Evolutionary conservation across 1,140 invertebrate genomes (phyloP).

Genomic region (Halesus radiatus): DNA sequence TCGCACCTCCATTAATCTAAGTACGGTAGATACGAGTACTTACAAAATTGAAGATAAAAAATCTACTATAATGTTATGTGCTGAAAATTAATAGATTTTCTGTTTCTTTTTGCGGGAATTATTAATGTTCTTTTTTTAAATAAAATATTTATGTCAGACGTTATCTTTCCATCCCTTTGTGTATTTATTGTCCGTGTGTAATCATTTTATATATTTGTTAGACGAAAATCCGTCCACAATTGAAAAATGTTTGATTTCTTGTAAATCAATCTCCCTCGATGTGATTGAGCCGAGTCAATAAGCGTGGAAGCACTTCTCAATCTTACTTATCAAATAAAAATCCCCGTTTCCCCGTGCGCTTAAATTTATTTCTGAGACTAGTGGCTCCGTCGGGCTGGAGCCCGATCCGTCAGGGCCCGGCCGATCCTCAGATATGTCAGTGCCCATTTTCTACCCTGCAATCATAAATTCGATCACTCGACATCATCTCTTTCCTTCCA

Average conservation of each 20-base stretch:
- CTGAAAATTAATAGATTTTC: no score
- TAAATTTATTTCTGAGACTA: slow-evolving; percentile 33
- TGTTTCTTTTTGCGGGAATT: no score
- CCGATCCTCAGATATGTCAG: slow-evolving; percentile 27
- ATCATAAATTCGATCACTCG: slow-evolving; percentile 39
- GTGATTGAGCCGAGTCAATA: slow-evolving; percentile 36
- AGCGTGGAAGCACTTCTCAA: slow-evolving; percentile 22
- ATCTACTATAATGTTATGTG: no score
- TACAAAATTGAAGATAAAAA: no score
- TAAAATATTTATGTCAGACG: no score
- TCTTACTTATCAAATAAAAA: slow-evolving; percentile 38
- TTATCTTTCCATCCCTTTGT: no score
- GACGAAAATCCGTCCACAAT: slow-evolving; percentile 22
- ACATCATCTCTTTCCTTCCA: background rate
- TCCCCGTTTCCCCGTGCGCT: slow-evolving; percentile 19
- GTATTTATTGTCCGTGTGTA: no score
- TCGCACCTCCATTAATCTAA: no score
- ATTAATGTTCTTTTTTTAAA: no score
- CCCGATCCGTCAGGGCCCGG: slow-evolving; percentile 5
- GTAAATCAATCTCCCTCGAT: slow-evolving; percentile 23
- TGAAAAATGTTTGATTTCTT: slow-evolving; percentile 14
- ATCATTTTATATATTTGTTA: background rate
- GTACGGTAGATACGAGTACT: no score
- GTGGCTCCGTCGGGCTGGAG: background rate
- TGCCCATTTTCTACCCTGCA: slow-evolving; percentile 29